phyloP scores from a whole-genome alignment of 2,113 vertebrate species.

The Scytalopus superciliaris region DNA sequence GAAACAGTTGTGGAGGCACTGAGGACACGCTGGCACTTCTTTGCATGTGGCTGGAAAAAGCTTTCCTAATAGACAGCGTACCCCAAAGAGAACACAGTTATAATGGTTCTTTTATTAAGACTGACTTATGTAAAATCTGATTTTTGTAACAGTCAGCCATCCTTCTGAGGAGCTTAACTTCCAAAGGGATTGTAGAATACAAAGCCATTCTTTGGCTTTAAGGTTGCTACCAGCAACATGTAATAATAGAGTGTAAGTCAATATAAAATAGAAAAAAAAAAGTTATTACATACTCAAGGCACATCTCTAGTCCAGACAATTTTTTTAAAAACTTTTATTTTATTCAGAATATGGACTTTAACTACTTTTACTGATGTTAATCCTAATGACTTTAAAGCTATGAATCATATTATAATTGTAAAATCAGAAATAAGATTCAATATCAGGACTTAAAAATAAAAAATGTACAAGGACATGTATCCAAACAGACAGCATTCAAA shows the following conservation, averaged over 20 bases:
- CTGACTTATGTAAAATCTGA: constrained; percentile 39
- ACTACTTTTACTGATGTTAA: neutral
- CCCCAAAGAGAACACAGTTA: neutral
- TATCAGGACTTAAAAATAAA: neutral
- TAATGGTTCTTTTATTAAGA: constrained; percentile 4
- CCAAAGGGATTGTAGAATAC: neutral
- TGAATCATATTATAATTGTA: neutral
- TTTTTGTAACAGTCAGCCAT: neutral
- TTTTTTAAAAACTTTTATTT: neutral
- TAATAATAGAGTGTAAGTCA: constrained; percentile 22
- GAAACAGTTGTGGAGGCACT: neutral
- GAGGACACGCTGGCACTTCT: neutral
- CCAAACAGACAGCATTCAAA: constrained; percentile 4
- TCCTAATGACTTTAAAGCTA: neutral
- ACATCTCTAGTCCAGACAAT: neutral
- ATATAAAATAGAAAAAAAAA: neutral
- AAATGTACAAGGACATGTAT: neutral
- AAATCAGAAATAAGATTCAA: neutral
- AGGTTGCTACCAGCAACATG: constrained; percentile 53
- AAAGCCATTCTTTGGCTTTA: constrained; percentile 42
- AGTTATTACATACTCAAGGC: neutral
- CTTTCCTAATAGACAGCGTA: neutral
- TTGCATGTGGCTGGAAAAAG: neutral
- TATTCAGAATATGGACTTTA: neutral
- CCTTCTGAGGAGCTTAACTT: constrained; percentile 25